These are phyloP conservation scores for Piezodorus guildinii DNA, from an alignment of 1,140 invertebrate species.

Conservation along the genomic window DNA sequence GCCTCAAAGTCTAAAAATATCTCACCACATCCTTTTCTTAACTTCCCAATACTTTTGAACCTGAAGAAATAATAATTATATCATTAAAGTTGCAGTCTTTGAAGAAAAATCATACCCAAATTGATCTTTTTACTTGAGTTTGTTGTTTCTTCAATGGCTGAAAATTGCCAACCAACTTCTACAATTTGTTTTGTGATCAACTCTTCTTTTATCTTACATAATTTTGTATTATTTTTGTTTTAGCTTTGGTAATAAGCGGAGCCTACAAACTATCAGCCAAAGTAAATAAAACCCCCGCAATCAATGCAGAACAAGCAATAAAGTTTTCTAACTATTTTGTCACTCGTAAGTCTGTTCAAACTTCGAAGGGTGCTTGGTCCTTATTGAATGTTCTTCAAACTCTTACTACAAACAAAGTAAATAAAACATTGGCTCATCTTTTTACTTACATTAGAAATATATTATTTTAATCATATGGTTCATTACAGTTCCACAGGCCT, in stretches of 20 bases:
- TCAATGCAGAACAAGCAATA: constrained; percentile 64
- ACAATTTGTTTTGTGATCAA: too few species aligned
- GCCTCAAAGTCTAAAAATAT: too few species aligned
- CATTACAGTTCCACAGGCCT: constrained; percentile 47
- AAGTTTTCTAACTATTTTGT: constrained; percentile 89
- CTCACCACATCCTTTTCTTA: too few species aligned
- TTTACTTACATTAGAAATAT: neutral
- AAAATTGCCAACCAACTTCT: too few species aligned
- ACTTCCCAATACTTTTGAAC: too few species aligned
- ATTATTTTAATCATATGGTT: constrained; percentile 8
- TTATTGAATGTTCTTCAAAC: constrained; percentile 66
- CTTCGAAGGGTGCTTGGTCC: constrained; percentile 64
- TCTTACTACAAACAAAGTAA: constrained; percentile 52
- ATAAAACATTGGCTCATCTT: neutral
- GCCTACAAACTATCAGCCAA: constrained; percentile 56
- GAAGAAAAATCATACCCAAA: too few species aligned
- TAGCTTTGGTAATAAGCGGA: constrained; percentile 57
- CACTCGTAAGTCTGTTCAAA: constrained; percentile 78
- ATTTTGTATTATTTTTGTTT: constrained; percentile 20
- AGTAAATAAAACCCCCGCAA: constrained; percentile 55
- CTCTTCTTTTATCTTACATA: too few species aligned
- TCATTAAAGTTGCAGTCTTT: too few species aligned
- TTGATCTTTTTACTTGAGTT: too few species aligned
- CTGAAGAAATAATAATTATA: too few species aligned
- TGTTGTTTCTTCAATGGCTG: too few species aligned